Conservation (phyloP, 2,113 vertebrate species). For the Leptodactylus fuscus region DNA sequence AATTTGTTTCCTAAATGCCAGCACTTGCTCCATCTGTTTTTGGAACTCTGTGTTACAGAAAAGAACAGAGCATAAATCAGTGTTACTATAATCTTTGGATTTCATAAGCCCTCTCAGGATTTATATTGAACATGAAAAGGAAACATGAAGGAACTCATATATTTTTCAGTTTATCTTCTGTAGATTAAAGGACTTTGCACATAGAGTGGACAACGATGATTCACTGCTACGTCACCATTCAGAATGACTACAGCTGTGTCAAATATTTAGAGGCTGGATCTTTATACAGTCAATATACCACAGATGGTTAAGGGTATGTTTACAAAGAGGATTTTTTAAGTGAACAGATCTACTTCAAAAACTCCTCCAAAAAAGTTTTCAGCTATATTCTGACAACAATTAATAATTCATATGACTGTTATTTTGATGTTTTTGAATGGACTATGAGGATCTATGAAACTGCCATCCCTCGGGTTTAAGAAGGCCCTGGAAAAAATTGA, state of each 20-base stretch:
- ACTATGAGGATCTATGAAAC: too few species aligned
- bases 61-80: constrained; percentile 43
- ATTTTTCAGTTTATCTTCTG: background rate
- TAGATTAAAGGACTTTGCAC: background rate
- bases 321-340: too few species aligned
- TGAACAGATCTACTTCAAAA: too few species aligned
- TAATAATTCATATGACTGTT: too few species aligned
- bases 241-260: constrained; percentile 67
- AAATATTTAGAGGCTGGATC: background rate
- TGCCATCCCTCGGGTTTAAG: too few species aligned
- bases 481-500: too few species aligned
- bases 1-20: background rate
- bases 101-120: constrained; percentile 22
- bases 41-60: background rate
- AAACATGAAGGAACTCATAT: background rate
- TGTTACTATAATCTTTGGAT: constrained; percentile 25
- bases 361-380: too few species aligned
- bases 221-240: background rate
- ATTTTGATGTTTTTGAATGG: too few species aligned
- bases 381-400: too few species aligned
- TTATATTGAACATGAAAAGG: constrained; percentile 28
- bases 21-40: constrained; percentile 26
- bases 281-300: background rate
- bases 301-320: too few species aligned
- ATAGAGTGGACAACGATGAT: background rate